Evolutionary conservation across 2,888 invertebrate species (phyloP), one percentile per base, ranked within the genome.

Genomic region (Ophion obscuratus): DNA sequence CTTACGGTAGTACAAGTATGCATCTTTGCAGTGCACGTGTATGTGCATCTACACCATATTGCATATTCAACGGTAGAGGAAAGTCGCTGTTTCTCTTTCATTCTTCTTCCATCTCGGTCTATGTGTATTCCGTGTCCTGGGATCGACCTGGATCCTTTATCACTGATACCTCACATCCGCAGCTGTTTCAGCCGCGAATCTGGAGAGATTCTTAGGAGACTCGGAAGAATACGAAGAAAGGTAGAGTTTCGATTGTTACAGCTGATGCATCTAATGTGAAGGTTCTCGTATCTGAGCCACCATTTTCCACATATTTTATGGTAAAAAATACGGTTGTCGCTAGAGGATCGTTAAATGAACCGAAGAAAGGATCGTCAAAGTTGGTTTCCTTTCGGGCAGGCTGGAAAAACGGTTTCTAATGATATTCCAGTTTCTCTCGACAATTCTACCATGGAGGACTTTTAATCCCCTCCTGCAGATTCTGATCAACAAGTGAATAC

Each of bases 41-140:
- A 2, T n/a, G n/a, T 20, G 59, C 31, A 14, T 59, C 36, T 62
- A 47, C 31, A 59, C 40, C 6, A 75, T 76, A 79, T 82, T 68
- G 75, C 64, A 82, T 70, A 53, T 82, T 82, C 47, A 79, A 75
- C 61, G 31, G n/a, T 66, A 40, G 44, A 62, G 67, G 82, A 85
- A 85, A 79, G 79, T 73, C 73, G 53, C 71, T 85, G 17, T 85
- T 80, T 83, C 82, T 76, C 82, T 83, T 85, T 82, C 83, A 73
- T 83, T 77, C 40, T 75, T 61, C 31, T 57, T 31, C n/a, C 14
- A 44, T 53, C 64, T 40, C 66, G 57, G 11, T 61, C 24, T 61
- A 24, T 11, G 61, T 76, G 59, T 81, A 62, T 59, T 78, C 62
- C 61, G 31, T 27, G 68, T 67, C 61, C 67, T 73, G 74, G 61